Percentiles rank a stretch among this genome's conserved stretches.
These are phyloP conservation scores for Tadarida brasiliensis DNA, from an alignment of 2,797 vertebrate genomes.

Conservation along the genomic window DNA sequence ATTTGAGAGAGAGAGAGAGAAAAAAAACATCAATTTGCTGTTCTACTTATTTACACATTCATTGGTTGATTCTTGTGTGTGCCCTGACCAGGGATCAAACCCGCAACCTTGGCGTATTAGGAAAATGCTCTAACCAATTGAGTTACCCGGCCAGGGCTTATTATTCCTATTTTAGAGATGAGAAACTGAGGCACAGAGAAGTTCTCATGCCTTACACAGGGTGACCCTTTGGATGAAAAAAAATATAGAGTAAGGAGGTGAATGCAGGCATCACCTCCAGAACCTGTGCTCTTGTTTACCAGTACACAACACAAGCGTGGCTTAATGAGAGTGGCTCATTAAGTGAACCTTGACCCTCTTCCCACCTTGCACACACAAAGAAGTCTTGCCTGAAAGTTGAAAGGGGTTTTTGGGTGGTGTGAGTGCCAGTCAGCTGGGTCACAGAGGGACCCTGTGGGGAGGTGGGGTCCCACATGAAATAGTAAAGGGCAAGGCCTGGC, in stretches of 20 bases:
- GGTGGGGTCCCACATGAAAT: neutral
- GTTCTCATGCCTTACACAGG: neutral
- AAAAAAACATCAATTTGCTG: neutral
- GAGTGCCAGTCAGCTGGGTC: neutral
- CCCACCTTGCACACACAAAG: neutral
- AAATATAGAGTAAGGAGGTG: neutral
- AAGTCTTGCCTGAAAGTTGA: neutral
- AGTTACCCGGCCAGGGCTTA: neutral
- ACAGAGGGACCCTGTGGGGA: neutral
- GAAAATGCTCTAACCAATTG: neutral
- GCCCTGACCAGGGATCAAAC: neutral
- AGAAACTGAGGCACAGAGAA: neutral
- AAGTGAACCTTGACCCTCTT: neutral
- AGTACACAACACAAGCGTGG: neutral
- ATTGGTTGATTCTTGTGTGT: neutral
- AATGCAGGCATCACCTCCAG: neutral
- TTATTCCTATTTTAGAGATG: neutral
- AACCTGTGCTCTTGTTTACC: neutral
- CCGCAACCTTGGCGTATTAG: neutral
- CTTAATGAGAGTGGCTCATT: neutral
- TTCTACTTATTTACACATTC: neutral
- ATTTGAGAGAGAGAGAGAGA: neutral
- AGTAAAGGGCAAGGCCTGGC: accelerated
- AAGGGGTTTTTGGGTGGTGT: neutral
- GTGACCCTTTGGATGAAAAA: neutral